Evolutionary conservation across 2,113 vertebrate genomes (phyloP).

Genomic region (Vanacampus margaritifer): DNA sequence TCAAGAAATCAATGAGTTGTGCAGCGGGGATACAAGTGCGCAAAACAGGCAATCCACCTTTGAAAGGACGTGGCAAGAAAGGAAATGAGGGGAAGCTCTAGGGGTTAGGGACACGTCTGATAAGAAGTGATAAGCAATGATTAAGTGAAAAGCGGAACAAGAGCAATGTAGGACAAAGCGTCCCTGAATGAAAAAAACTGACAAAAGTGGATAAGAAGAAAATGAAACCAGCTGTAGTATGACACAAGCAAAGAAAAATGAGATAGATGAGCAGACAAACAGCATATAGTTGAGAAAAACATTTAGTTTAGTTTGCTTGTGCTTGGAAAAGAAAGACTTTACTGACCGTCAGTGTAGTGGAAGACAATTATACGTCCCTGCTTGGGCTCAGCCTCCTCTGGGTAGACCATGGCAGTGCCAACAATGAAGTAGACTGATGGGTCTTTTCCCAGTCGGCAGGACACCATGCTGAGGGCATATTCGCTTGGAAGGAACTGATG

Average conservation of each 20-base stretch:
- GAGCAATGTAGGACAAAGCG: conserved; percentile 35
- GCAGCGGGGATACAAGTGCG: background rate
- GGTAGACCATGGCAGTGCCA: conserved; percentile 98
- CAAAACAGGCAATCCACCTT: conserved; percentile 34
- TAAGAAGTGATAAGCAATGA: conserved; percentile 54
- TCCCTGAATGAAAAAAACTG: conserved; percentile 10
- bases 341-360: conserved; percentile 94
- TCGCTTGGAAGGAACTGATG: conserved; percentile 97
- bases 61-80: conserved; percentile 22
- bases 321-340: conserved; percentile 2
- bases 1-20: background rate
- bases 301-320: background rate
- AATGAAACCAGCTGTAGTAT: conserved; percentile 25
- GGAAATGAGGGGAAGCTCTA: conserved; percentile 32
- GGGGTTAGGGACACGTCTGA: conserved; percentile 33
- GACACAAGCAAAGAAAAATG: conserved; percentile 17
- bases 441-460: conserved; percentile 92
- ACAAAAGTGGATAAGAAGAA: conserved; percentile 11
- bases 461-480: conserved; percentile 95
- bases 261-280: conserved; percentile 12
- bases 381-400: conserved; percentile 96
- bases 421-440: conserved; percentile 94
- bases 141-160: conserved; percentile 45
- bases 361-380: conserved; percentile 97
- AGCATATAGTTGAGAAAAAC: conserved; percentile 1